Evolutionary conservation across 2,888 invertebrate genomes (phyloP), one percentile per base, ranked within the genome.

Genomic region (Abscondita cerata): DNA sequence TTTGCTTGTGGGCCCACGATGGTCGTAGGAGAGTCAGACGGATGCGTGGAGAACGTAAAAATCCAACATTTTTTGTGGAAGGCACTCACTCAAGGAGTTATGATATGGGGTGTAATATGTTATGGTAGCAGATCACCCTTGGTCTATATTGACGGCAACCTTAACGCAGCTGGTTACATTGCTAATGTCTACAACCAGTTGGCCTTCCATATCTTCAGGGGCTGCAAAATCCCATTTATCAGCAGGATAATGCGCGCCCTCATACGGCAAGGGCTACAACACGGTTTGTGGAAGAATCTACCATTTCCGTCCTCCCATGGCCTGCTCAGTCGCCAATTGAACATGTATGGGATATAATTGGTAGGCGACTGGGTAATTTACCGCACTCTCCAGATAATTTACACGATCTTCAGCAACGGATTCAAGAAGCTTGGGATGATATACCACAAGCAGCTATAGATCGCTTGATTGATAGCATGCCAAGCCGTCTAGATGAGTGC

Each of bases 321-420:
- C 31, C 12, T 50, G 31, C 15, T 50, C 16, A 33, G 15, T 50
- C 50, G 31, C 15, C 50, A 6, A 13, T 31, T 34, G 16, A 48
- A 48, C 19, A 31, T 33, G 13, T 50, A 15, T 31, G 31, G 12
- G n/a, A 50, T 50, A 31, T 9, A 19, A 13, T 15, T 31, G 50
- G 50, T 34, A 36, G 36, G 33, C 15, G 34, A 34, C 33, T 33
- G 33, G 33, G 50, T 5, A 34, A 52, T 18, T 52, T 52, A 18
- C 52, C 19, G 18, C 38, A 52, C 38, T 12, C 34, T 38, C 52
- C 52, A 38, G 9, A 34, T 33, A 52, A 52, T 18, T 52, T 52
- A 20, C 16, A 52, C 18, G 19, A 38, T 52, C 34, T 52, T 12
- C 50, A 33, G 15, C 15, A 31, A 12, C 8, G 15, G 15, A 15